Conservation (phyloP, 2,113 vertebrate genomes). For the Caretta caretta region DNA sequence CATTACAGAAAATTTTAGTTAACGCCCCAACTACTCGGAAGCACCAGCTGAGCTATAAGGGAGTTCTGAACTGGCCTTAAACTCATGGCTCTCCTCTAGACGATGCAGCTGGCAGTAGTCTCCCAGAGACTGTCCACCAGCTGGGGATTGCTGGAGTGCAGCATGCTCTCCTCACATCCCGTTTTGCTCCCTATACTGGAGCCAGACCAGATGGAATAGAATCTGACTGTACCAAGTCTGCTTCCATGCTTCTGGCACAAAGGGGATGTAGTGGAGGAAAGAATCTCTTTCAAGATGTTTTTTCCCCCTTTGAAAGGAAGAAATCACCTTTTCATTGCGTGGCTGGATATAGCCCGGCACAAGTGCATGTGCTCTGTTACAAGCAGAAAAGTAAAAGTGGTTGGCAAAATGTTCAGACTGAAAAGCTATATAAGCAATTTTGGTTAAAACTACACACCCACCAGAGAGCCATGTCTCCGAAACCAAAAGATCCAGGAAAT, state of each 20-base stretch:
- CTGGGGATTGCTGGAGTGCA: neutral
- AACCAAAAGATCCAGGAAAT: neutral
- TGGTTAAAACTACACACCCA: constrained; percentile 51
- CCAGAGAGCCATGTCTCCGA: neutral
- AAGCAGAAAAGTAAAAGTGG: neutral
- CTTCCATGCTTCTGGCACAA: neutral
- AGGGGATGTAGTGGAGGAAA: neutral
- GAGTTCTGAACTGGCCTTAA: neutral
- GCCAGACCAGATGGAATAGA: neutral
- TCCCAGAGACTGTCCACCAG: neutral
- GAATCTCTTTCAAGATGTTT: neutral
- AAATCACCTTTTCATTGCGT: constrained; percentile 9
- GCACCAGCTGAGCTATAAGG: constrained; percentile 4
- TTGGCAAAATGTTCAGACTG: neutral
- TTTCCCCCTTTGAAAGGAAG: neutral
- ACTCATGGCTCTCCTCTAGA: neutral
- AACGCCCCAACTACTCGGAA: constrained; percentile 11
- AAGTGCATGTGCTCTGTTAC: accelerated
- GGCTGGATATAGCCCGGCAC: neutral
- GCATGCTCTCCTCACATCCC: neutral
- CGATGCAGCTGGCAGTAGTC: neutral
- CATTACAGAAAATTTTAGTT: constrained; percentile 35
- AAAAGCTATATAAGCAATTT: constrained; percentile 51
- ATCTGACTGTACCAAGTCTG: neutral
- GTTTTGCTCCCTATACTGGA: neutral